Evolutionary conservation across 2,113 vertebrate genomes (phyloP), one percentile per base, ranked within the genome.

Genomic region (Phylloscopus whistleri): DNA sequence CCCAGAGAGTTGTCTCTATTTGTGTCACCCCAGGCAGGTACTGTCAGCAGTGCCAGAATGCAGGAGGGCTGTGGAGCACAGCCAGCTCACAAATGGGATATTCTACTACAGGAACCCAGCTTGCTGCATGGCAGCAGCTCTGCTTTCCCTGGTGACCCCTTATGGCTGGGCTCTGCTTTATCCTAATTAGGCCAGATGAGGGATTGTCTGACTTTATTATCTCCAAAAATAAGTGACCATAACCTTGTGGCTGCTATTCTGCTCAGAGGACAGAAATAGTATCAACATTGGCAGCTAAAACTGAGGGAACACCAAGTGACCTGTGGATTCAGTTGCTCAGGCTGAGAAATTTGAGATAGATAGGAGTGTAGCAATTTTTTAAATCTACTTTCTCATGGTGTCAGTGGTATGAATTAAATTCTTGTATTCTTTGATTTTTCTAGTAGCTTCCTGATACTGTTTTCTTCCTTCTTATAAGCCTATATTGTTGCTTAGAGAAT

Each of bases 11-110:
- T 76, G 51, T 69, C 37, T 91, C 39, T 80, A 12, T 93, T 83
- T 94, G 59, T 35, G 72, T 92, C 85, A 88, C 81, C 55, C 39
- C 31, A 48, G 56, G 64, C 72, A 95, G 90, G 87, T 93, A 69
- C 24, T 77, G 59, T 31, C 48, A 81, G 39, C 92, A 75, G 72
- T 49, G 72, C 59, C 63, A 80, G 86, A 91, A 79, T 41, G 30
- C 39, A 63, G 68, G 56, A 79, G 53, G 41, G 48, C 49, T 0
- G 3, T 78, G 80, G 77, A 95, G 39, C 2, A 3, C 44, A 74
- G 78, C 79, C 84, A 88, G 19, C 48, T 63, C 85, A 48, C 44
- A 91, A 85, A 60, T 56, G 39, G 63, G 35, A 69, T 89, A 73
- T 76, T 91, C 78, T 59, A 15, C 89, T 20, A 4, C 3, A 12